Percentiles rank a stretch among this genome's conserved stretches.
Evolutionary conservation across 2,888 invertebrate genomes (phyloP).

Genomic region (Dynastes maya): DNA sequence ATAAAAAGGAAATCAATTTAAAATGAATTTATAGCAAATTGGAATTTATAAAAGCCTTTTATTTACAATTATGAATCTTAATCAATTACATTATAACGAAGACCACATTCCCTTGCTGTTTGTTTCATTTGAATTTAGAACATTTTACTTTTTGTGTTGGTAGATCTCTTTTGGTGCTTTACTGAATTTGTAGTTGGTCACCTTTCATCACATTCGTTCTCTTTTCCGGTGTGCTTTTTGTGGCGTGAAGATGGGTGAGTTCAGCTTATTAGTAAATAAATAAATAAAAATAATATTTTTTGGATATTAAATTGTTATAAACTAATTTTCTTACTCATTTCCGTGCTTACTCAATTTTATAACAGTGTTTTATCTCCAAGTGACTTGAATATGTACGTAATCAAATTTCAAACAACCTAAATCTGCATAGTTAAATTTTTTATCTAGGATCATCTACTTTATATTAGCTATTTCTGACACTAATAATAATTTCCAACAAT

Average conservation of each 20-base stretch:
- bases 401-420: background rate
- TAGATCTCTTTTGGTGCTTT: conserved; percentile 1
- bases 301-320: background rate
- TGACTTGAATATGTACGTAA: too few relatives aligned
- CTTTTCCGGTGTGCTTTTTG: conserved; percentile 61
- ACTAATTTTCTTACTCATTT: background rate
- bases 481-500: conserved; percentile 12
- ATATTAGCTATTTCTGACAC: conserved; percentile 15
- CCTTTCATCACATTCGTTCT: conserved; percentile 40
- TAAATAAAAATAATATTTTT: conserved; percentile 25
- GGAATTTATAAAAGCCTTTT: too few relatives aligned
- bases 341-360: too few relatives aligned
- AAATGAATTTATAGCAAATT: too few relatives aligned
- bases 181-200: conserved; percentile 38
- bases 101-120: conserved; percentile 19
- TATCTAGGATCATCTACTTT: conserved; percentile 49
- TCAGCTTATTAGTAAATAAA: conserved; percentile 51
- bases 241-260: conserved; percentile 69
- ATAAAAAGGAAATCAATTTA: too few relatives aligned
- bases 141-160: conserved; percentile 15
- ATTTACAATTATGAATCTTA: too few relatives aligned
- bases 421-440: background rate
- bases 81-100: too few relatives aligned
- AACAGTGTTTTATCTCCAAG: background rate
- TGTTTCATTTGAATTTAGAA: background rate